Base-by-base conservation (phyloP, 2,113 vertebrate species). In the Galeopterus variegatus region DNA sequence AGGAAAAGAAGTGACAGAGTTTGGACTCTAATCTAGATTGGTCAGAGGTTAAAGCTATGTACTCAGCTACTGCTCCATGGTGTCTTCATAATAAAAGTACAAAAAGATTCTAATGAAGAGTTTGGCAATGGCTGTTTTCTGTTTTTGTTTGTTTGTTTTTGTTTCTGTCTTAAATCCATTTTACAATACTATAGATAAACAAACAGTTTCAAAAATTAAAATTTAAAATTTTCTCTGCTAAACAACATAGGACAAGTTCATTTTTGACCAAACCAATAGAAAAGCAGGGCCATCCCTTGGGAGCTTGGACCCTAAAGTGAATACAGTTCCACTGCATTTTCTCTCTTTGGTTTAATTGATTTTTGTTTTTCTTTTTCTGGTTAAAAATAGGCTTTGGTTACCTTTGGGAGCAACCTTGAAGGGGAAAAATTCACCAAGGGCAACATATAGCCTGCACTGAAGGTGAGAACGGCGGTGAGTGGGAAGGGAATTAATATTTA, bases 351-450 rank as follows among this genome's bases (percentile, higher is more conserved):
- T 65, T 90, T 70, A 33, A 86, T 62, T 92, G 17, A 48, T 70
- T 90, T 62, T 62, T 77, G 19, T 19, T 82, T 81, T 75, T 31
- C 54, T 88, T 85, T 93, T 54, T 93, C 36, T 94, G 33, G 58
- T 77, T 93, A 82, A 96, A 97, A 96, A 96, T 56, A 95, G n/a
- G 33, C 26, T 94, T 96, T 88, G 65, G 19, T 95, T 48, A 87
- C 48, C 62, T 94, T 77, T 75, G 69, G 67, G 41, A 95, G 41
- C 23, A 96, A 93, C 0, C 8, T 19, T 67, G 28, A 85, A 90
- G 70, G 21, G 12, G 8, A 50, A 62, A 88, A 73, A 77, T 52
- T 82, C 45, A 84, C 41, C 48, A 26, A 96, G 70, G 62, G 12
- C 60, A 92, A 70, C 31, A 50, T 14, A 85, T 82, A 89, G 48